Base-by-base conservation (phyloP, 64 coral and sea anemone genomes). In the Actinia equina region DNA sequence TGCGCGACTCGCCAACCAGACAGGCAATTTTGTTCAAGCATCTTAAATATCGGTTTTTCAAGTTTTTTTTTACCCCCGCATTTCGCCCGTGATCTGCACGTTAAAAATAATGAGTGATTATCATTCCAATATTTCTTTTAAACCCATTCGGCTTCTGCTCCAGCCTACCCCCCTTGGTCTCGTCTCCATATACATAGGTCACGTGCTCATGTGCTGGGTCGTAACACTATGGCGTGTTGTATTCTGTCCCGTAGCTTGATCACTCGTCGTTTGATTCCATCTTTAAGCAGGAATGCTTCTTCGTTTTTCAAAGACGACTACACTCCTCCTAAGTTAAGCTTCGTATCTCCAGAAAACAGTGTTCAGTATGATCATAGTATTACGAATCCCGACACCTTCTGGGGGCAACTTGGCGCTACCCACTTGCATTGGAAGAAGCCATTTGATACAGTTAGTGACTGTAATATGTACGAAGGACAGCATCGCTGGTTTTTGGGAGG, bases 401-500 rank as follows among this genome's bases (percentile, higher is more conserved):
- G 97, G 97, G 93, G 97, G 0, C 90, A 93, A 60, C 88, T 95
- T 41, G 97, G 88, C 0, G 93, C 93, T 2, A 88, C 81, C 7
- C 90, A 86, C 2, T 82, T 99, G 74, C 43, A 93, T 18, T 99
- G 97, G 97, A 93, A 92, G 12, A 88, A 91, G 55, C 93, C 90
- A 1, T 99, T 99, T 84, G 88, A 92, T 70, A 85, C 80, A 59
- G 97, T 99, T 8, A 99, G 92, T 88, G 97, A 99, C 30, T 92
- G 91, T 69, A 83, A 99, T 89, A 86, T 99, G 93, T 63, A 89
- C 23, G 54, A 86, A 13, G 97, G 97, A 15, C 83, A 82, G 44
- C 97, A 99, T 52, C 89, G 82, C 22, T 99, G 97, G 97, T 99
- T 99, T 86, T 56, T 95, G 52, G 93, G 91, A 16, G 97, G 97